Evolutionary conservation across 2,113 vertebrate species (phyloP).

Genomic region (Brachypodius melanocephalos): DNA sequence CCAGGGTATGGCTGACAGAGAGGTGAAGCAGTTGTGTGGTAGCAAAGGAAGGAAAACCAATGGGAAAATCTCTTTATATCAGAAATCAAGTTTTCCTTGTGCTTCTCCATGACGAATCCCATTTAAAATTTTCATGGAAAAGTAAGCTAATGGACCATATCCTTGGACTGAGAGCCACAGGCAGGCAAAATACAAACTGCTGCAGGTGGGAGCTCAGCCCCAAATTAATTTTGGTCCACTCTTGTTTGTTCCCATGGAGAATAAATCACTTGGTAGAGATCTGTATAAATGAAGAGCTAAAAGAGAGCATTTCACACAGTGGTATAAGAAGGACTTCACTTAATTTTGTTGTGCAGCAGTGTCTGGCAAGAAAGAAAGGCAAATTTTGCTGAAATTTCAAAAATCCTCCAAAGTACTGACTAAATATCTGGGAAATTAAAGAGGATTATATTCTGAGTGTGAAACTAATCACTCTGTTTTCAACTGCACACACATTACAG

Average conservation of each 20-base stretch:
- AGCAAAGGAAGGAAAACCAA: neutral
- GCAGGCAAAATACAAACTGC: neutral
- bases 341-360: neutral
- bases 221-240: neutral
- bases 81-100: neutral
- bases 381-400: neutral
- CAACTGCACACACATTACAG: neutral
- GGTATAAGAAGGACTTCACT: neutral
- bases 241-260: neutral
- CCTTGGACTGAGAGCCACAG: neutral
- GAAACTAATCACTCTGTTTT: neutral
- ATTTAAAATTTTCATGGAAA: neutral
- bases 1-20: neutral
- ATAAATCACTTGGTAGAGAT: neutral
- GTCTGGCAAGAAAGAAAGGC: neutral
- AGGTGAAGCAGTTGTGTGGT: neutral
- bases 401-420: neutral
- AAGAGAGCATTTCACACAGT: neutral
- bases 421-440: neutral
- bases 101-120: neutral
- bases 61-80: neutral
- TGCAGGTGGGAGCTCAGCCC: no score
- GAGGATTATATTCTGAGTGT: neutral
- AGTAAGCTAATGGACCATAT: neutral
- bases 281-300: neutral